Conservation (phyloP, 2,888 invertebrate genomes). For the Drosophila mulleri region DNA sequence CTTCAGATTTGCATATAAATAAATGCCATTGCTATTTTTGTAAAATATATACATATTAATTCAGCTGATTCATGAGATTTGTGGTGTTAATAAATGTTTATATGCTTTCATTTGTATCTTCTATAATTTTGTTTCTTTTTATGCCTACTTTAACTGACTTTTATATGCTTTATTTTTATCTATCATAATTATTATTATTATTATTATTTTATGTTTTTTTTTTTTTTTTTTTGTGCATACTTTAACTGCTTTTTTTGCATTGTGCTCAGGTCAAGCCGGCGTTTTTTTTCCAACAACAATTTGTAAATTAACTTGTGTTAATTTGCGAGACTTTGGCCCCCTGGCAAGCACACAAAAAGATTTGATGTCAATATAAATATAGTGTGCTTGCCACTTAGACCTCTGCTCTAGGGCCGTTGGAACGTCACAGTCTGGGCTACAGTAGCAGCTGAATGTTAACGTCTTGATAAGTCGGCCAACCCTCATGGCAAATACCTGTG, state of each 20-base stretch:
- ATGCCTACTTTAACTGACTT: too few relatives aligned
- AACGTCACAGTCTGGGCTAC: conserved; percentile 21
- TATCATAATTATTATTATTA: too few relatives aligned
- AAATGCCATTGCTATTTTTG: too few relatives aligned
- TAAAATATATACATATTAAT: too few relatives aligned
- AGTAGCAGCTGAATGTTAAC: conserved; percentile 34
- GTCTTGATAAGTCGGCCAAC: conserved; percentile 44
- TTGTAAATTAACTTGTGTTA: conserved; percentile 2
- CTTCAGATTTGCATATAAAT: too few relatives aligned
- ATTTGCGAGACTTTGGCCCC: neutral
- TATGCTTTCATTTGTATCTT: too few relatives aligned
- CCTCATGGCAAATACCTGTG: conserved; percentile 7
- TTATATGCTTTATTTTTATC: too few relatives aligned
- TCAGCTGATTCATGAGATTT: too few relatives aligned
- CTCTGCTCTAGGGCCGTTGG: conserved; percentile 3
- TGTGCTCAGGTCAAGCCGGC: neutral
- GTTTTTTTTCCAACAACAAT: neutral
- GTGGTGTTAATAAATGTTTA: too few relatives aligned
- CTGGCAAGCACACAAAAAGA: neutral
- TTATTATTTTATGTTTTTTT: too few relatives aligned
- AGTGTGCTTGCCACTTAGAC: neutral
- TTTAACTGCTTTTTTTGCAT: neutral
- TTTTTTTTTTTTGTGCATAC: neutral
- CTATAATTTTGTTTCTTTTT: too few relatives aligned
- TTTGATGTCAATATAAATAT: conserved; percentile 1